A percentile compares a stretch with the other conserved stretches of the same genome.
Conservation (phyloP, 2,113 vertebrate genomes). For the Ondatra zibethicus region DNA sequence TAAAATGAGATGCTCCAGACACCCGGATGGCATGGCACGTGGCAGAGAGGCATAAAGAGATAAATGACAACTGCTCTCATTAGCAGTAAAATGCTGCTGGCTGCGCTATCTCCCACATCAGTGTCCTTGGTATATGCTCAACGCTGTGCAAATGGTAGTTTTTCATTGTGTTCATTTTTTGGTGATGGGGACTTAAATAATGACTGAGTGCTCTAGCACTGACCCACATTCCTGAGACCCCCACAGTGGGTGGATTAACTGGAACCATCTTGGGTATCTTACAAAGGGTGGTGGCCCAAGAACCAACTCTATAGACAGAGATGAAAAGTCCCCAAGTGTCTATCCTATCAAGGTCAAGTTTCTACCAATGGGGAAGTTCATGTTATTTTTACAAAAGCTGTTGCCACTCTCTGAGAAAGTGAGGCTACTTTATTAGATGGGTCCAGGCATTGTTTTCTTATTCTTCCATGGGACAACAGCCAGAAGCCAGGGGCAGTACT, state of each 20-base stretch:
- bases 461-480: neutral
- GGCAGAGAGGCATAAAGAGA: neutral
- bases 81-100: too few relatives aligned
- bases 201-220: neutral
- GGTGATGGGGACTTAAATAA: neutral
- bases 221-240: neutral
- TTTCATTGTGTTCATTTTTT: neutral
- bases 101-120: neutral
- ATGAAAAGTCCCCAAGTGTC: neutral
- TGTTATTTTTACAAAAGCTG: neutral
- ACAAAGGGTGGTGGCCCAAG: neutral
- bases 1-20: neutral
- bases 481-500: neutral
- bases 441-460: neutral
- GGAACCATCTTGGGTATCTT: neutral
- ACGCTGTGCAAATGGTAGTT: slow-evolving; percentile 15
- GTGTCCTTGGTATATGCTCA: neutral
- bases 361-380: neutral
- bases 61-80: neutral
- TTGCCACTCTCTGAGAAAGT: neutral
- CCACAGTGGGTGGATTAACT: neutral
- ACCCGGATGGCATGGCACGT: neutral
- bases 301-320: neutral
- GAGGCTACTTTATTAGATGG: neutral
- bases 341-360: neutral